A percentile compares a stretch with the other conserved stretches of the same genome.
Conservation (phyloP, 1,140 invertebrate species). For the Ladona fulva region DNA sequence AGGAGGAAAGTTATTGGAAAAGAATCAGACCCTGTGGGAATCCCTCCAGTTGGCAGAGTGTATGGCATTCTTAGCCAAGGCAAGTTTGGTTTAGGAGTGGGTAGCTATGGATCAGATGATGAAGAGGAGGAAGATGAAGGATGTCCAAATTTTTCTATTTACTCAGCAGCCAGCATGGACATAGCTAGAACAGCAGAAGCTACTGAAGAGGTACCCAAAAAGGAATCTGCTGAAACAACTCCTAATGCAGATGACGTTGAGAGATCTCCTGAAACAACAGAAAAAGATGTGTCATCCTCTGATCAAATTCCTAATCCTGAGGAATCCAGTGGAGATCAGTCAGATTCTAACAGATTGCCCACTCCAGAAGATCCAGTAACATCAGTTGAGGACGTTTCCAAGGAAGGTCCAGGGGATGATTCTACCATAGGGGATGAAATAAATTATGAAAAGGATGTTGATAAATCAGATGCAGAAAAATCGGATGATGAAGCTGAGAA, state of each 20-base stretch:
- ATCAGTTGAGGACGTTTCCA: not conserved
- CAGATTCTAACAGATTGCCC: not conserved
- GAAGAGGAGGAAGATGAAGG: slow-evolving; percentile 55
- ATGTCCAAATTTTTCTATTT: slow-evolving; percentile 75
- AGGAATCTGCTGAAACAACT: not conserved
- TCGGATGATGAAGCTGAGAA: not conserved
- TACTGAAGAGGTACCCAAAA: slow-evolving; percentile 17
- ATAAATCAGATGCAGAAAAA: not conserved
- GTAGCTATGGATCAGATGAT: slow-evolving; percentile 28
- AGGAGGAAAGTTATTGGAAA: not conserved
- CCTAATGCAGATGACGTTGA: slow-evolving; percentile 14
- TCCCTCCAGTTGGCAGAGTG: not conserved
- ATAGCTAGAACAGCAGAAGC: slow-evolving; percentile 45
- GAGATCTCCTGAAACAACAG: not conserved
- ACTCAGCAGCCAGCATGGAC: slow-evolving; percentile 66
- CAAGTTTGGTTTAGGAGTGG: not conserved
- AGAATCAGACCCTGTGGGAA: not conserved
- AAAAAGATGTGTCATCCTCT: not conserved
- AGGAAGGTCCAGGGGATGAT: not conserved
- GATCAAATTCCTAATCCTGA: not conserved
- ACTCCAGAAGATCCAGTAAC: not conserved
- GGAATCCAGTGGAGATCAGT: not conserved
- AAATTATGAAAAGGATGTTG: not conserved
- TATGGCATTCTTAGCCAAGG: not conserved
- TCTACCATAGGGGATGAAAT: not conserved